A percentile compares a stretch with the other conserved stretches of the same genome.
phyloP scores from a whole-genome alignment of 1,140 invertebrate genomes.

The Drosophila elegans region DNA sequence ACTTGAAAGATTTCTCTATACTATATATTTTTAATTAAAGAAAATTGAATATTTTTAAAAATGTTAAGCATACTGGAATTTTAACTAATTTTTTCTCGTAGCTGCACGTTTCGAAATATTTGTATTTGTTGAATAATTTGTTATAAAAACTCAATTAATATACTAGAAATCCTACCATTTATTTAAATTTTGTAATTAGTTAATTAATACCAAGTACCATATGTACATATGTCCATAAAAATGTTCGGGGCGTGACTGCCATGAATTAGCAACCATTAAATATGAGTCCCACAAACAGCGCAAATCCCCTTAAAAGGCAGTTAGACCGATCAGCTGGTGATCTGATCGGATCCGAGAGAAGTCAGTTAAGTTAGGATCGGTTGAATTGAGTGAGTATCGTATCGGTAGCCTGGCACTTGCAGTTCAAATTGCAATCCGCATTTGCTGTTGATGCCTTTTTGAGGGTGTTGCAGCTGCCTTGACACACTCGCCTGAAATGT shows the following conservation, averaged over 20 bases:
- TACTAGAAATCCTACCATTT: too few species aligned
- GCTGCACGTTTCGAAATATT: too few species aligned
- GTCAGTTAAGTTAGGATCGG: constrained; percentile 3
- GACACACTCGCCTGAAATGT: constrained; percentile 78
- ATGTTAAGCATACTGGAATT: too few species aligned
- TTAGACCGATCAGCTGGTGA: constrained; percentile 21
- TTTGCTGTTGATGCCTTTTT: constrained; percentile 44
- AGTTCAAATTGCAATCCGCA: constrained; percentile 42
- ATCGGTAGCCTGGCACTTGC: constrained; percentile 36
- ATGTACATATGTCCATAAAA: too few species aligned
- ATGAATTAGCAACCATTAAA: constrained; percentile 75
- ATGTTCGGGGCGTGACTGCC: constrained; percentile 45
- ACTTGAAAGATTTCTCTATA: too few species aligned
- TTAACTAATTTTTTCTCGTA: too few species aligned
- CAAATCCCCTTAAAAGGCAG: constrained; percentile 70
- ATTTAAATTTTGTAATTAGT: too few species aligned
- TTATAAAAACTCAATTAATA: too few species aligned
- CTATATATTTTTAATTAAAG: too few species aligned
- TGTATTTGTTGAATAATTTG: too few species aligned
- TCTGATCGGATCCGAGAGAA: background rate
- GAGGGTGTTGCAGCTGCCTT: constrained; percentile 51
- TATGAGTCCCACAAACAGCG: constrained; percentile 65
- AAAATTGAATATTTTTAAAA: too few species aligned
- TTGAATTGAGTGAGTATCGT: constrained; percentile 5
- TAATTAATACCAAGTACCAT: too few species aligned